Evolutionary conservation across 1,140 invertebrate genomes (phyloP).

Genomic region (Drosophila pachea): DNA sequence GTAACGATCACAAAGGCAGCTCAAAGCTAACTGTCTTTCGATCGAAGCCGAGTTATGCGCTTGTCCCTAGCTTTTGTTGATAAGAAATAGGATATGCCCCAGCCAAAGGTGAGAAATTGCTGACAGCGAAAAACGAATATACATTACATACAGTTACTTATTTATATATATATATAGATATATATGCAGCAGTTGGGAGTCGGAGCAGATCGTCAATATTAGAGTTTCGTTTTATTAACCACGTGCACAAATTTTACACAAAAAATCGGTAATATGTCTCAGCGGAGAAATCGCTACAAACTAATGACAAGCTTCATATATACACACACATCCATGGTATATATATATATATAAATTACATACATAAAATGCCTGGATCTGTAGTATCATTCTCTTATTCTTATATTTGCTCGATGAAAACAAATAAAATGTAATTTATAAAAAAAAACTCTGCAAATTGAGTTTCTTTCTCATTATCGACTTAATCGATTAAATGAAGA

Average conservation of each 20-base stretch:
- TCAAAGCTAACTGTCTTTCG: background rate
- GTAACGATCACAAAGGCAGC: background rate
- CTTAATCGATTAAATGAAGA: conserved; percentile 13
- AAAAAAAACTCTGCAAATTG: background rate
- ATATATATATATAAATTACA: background rate
- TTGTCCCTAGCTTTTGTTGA: background rate
- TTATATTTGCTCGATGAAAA: no score
- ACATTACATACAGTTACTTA: no score
- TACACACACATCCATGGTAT: background rate
- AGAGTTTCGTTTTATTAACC: conserved; percentile 9
- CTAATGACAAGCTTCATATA: background rate
- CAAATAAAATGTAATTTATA: no score
- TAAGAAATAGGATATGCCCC: background rate
- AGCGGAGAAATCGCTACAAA: conserved; percentile 2
- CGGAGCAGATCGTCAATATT: conserved; percentile 5
- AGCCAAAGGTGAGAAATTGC: background rate
- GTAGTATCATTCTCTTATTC: no score
- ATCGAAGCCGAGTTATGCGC: background rate
- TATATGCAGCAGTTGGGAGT: background rate
- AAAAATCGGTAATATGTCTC: background rate
- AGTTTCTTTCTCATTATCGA: background rate
- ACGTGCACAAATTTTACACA: conserved; percentile 10
- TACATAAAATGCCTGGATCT: background rate
- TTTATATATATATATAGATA: no score
- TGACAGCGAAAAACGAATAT: background rate